phyloP scores from a whole-genome alignment of 2,113 vertebrate species.

The Tyrannus savana region DNA sequence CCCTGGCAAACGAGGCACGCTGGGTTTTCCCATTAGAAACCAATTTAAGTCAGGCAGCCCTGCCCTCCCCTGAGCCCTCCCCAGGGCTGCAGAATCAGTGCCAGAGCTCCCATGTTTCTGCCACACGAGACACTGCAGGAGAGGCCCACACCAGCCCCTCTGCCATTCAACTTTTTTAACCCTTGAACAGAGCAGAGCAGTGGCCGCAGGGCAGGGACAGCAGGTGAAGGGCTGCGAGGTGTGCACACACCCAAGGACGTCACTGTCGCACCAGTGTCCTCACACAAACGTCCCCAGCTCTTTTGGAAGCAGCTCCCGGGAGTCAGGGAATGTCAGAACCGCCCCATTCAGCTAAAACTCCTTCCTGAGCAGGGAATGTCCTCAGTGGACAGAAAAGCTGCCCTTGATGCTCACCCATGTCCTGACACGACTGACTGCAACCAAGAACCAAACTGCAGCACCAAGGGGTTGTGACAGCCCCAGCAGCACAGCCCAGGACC shows the following conservation, averaged over 20 bases:
- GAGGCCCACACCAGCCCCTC: background rate
- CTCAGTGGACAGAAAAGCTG: background rate
- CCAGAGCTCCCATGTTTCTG: background rate
- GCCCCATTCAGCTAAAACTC: background rate
- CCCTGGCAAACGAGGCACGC: background rate
- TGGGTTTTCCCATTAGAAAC: background rate
- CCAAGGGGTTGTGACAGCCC: background rate
- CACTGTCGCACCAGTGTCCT: accelerated
- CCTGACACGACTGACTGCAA: background rate
- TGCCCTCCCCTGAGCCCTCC: background rate
- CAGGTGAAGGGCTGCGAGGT: background rate
- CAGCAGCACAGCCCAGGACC: background rate
- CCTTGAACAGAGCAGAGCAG: background rate
- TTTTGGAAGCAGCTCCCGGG: background rate
- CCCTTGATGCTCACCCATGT: accelerated
- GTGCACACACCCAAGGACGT: background rate
- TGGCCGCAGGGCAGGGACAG: background rate
- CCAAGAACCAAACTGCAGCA: background rate
- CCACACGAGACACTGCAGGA: background rate
- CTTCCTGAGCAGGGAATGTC: background rate
- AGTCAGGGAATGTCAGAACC: background rate
- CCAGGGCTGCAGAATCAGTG: accelerated
- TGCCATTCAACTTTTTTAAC: background rate
- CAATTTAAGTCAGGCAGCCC: background rate
- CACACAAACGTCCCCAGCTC: background rate